These are phyloP conservation scores for Heteronetta atricapilla DNA, from an alignment of 2,113 vertebrate species.

Conservation along the genomic window DNA sequence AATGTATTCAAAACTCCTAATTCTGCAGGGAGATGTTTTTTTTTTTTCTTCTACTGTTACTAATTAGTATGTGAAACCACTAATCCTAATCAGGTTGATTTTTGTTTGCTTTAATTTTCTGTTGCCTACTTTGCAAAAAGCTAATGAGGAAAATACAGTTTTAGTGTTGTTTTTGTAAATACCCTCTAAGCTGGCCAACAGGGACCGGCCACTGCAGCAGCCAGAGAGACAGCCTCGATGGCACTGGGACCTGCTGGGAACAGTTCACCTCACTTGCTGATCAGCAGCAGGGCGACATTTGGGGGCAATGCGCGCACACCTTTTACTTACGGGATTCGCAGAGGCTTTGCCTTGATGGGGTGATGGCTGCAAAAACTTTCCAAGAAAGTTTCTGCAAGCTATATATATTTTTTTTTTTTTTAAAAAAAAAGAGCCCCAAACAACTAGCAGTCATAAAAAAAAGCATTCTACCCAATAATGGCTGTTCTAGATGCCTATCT, in stretches of 20 bases:
- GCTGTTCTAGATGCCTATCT: slow-evolving; percentile 1
- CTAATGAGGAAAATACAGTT: neutral
- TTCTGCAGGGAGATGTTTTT: neutral
- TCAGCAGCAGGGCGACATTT: neutral
- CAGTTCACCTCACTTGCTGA: neutral
- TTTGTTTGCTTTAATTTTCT: neutral
- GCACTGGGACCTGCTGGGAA: neutral
- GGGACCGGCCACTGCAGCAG: neutral
- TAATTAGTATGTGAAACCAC: neutral
- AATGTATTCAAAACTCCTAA: neutral
- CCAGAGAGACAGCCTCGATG: neutral
- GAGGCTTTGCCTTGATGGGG: neutral
- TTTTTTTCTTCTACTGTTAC: neutral
- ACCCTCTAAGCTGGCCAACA: neutral
- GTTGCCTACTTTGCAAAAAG: neutral
- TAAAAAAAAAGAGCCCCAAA: neutral
- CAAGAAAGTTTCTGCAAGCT: slow-evolving; percentile 16
- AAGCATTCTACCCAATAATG: slow-evolving; percentile 7
- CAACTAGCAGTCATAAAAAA: slow-evolving; percentile 1
- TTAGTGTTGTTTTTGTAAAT: neutral
- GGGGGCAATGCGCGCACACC: neutral
- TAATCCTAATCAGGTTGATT: neutral
- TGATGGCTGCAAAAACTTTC: neutral
- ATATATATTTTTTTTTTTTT: too few species aligned
- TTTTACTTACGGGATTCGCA: neutral